phyloP scores from a whole-genome alignment of 2,888 invertebrate species.

The Drosophila austrosaltans region DNA sequence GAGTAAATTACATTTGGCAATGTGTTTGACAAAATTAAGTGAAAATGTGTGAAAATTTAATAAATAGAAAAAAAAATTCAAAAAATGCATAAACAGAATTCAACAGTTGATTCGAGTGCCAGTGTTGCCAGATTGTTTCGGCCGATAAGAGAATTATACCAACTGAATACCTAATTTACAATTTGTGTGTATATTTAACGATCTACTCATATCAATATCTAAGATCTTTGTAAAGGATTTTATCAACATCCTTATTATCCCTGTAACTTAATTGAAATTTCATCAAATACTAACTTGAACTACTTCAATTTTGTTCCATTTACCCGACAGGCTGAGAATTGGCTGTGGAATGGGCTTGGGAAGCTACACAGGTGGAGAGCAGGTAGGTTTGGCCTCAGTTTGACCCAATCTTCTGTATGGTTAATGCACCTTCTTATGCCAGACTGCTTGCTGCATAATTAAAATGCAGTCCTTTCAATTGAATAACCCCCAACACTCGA shows the following conservation, averaged over 20 bases:
- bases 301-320: not conserved
- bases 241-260: too few species aligned
- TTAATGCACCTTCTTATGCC: not conserved
- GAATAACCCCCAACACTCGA: not conserved
- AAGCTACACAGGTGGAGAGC: not conserved
- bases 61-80: not conserved
- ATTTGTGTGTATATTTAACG: too few species aligned
- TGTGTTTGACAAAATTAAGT: not conserved
- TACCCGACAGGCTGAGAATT: not conserved
- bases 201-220: too few species aligned
- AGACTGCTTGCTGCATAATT: constrained; percentile 36
- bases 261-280: not conserved
- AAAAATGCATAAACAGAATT: not conserved
- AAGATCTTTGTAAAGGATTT: too few species aligned
- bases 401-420: not conserved
- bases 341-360: not conserved
- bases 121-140: too few species aligned
- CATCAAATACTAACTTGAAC: not conserved
- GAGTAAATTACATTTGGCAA: not conserved
- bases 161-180: too few species aligned
- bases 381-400: not conserved
- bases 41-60: not conserved
- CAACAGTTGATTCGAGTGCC: too few species aligned
- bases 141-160: too few species aligned
- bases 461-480: constrained; percentile 35